These are phyloP conservation scores for Platycercus adscitus DNA, from an alignment of 2,113 vertebrate species.

Conservation along the genomic window DNA sequence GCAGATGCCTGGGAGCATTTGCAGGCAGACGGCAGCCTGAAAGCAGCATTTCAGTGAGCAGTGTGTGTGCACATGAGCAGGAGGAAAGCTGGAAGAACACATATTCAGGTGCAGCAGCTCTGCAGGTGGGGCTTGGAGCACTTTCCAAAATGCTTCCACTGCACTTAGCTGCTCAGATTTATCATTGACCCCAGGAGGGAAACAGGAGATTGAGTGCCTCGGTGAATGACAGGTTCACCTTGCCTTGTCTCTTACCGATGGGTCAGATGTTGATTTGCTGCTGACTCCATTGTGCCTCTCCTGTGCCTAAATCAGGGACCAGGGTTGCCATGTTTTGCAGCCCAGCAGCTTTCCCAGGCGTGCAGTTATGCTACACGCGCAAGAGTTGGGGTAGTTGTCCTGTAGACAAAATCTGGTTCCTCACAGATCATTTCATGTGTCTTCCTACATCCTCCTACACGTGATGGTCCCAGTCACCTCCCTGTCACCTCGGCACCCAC, in stretches of 20 bases:
- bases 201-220: background rate
- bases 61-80: rapidly evolving
- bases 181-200: background rate
- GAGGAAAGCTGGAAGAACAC: background rate
- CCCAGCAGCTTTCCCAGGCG: background rate
- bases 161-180: background rate
- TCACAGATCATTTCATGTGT: background rate
- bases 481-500: rapidly evolving
- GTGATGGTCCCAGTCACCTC: rapidly evolving
- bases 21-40: background rate
- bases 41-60: background rate
- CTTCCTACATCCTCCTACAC: background rate
- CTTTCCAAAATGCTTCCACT: background rate
- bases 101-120: rapidly evolving
- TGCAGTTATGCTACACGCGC: rapidly evolving
- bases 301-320: background rate
- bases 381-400: background rate
- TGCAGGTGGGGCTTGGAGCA: background rate
- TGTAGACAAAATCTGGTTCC: background rate
- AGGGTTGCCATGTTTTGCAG: background rate
- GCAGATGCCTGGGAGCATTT: background rate
- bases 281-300: background rate
- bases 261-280: background rate
- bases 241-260: background rate
- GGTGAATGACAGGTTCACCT: background rate